Evolutionary conservation across 1,140 invertebrate species (phyloP).

Genomic region (Brachionus rubens): DNA sequence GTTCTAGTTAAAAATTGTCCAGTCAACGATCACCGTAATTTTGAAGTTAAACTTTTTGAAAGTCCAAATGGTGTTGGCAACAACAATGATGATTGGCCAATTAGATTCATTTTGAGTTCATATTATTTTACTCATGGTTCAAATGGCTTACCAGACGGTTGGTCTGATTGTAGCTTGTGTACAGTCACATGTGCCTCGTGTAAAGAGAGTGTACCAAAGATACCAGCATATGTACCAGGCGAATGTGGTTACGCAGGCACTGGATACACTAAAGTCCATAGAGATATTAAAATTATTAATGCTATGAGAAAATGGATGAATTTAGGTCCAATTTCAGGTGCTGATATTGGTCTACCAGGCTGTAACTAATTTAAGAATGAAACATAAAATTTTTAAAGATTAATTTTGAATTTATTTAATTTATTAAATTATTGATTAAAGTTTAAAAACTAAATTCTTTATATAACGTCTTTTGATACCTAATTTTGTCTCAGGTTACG

Average conservation of each 20-base stretch:
- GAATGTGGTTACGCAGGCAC: conserved; percentile 38
- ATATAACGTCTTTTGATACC: too few relatives aligned
- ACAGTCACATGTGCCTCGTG: conserved; percentile 31
- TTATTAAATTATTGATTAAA: too few relatives aligned
- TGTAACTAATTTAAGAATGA: conserved; percentile 27
- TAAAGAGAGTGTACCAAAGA: conserved; percentile 26
- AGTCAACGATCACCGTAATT: conserved; percentile 18
- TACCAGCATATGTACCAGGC: conserved; percentile 15
- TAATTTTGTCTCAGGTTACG: too few relatives aligned
- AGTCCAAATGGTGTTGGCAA: conserved; percentile 35
- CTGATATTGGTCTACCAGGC: conserved; percentile 11
- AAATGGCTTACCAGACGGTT: conserved; percentile 42
- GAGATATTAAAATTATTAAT: conserved; percentile 32
- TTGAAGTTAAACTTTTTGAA: conserved; percentile 33
- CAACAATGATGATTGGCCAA: conserved; percentile 44
- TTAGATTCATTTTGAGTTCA: conserved; percentile 44
- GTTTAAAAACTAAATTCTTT: too few relatives aligned
- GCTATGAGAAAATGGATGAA: conserved; percentile 45
- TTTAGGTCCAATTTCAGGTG: conserved; percentile 5
- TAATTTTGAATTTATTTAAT: too few relatives aligned
- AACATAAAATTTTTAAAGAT: not conserved
- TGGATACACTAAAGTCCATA: conserved; percentile 44
- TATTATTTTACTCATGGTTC: conserved; percentile 42
- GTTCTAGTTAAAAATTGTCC: conserved; percentile 46
- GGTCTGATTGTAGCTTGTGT: conserved; percentile 27